Percentiles rank a stretch among this genome's conserved stretches.
phyloP scores from a whole-genome alignment of 2,888 invertebrate species.

The Synanthedon formicaeformis region DNA sequence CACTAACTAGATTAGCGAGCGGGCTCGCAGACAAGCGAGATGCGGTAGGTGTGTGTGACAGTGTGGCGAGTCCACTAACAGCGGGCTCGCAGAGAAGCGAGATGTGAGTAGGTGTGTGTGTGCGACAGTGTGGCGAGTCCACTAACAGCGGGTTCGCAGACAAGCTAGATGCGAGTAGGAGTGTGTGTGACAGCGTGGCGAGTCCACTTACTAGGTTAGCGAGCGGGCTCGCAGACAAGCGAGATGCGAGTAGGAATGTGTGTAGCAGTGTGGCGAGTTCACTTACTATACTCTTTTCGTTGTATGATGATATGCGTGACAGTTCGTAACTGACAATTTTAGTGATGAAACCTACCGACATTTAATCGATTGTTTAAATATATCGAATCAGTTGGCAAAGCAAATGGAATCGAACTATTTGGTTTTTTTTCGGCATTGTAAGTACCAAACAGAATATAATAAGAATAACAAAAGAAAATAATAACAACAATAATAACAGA shows the following conservation, averaged over 20 bases:
- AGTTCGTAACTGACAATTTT: no score
- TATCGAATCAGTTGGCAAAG: no score
- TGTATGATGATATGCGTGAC: no score
- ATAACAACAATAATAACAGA: no score
- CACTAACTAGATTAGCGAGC: conserved; percentile 47
- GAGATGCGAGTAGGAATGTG: conserved; percentile 86
- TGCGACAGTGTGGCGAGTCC: not conserved
- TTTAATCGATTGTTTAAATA: no score
- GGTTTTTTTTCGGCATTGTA: no score
- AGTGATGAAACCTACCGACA: no score
- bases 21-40: conserved; percentile 82
- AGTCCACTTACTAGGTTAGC: conserved; percentile 52
- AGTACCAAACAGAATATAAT: no score
- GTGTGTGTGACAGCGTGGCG: fast-evolving
- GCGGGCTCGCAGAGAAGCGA: conserved; percentile 80
- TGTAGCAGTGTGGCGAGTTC: conserved; percentile 70
- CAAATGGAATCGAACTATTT: no score
- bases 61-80: conserved; percentile 56
- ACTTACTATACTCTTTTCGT: no score
- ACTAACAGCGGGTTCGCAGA: conserved; percentile 73
- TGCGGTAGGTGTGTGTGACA: conserved; percentile 89
- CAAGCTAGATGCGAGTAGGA: conserved; percentile 90
- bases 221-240: conserved; percentile 80
- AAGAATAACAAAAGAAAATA: no score
- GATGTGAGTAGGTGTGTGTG: conserved; percentile 79